phyloP scores from a whole-genome alignment of 2,888 invertebrate genomes.

The Chymomyza caudatula region DNA sequence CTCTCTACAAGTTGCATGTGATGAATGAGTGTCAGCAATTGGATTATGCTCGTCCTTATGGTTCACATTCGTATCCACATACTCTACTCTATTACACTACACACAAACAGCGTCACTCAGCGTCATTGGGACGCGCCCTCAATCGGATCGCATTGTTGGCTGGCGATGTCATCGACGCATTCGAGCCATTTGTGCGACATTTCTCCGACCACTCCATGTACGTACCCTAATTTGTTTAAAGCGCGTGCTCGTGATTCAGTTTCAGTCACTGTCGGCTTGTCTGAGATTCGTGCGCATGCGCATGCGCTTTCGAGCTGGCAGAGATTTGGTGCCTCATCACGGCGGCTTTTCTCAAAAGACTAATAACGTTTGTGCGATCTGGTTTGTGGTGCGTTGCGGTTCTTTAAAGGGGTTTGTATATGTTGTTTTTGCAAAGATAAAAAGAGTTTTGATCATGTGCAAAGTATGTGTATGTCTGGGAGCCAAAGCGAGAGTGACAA shows the following conservation, averaged over 20 bases:
- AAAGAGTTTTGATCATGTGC: slow-evolving; percentile 7
- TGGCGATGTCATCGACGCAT: slow-evolving; percentile 63
- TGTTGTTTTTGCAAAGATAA: slow-evolving; percentile 42
- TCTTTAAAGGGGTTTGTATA: slow-evolving; percentile 25
- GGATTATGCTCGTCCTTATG: background rate
- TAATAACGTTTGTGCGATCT: slow-evolving; percentile 69
- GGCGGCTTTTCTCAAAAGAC: slow-evolving; percentile 64
- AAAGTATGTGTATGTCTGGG: background rate
- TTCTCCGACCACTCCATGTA: slow-evolving; percentile 31
- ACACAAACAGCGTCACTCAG: too few species aligned
- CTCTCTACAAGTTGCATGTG: slow-evolving; percentile 18
- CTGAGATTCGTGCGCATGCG: slow-evolving; percentile 2
- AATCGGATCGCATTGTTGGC: slow-evolving; percentile 60
- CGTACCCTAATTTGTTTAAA: slow-evolving; percentile 69
- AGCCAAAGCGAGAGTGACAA: slow-evolving; percentile 55
- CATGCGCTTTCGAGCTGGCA: slow-evolving; percentile 4
- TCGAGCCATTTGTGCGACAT: slow-evolving; percentile 7
- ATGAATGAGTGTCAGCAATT: slow-evolving; percentile 43
- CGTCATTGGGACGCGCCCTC: slow-evolving; percentile 58
- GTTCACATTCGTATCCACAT: background rate
- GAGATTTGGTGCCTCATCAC: slow-evolving; percentile 1
- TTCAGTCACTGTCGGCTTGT: slow-evolving; percentile 29
- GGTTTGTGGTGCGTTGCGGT: slow-evolving; percentile 35
- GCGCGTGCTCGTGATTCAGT: slow-evolving; percentile 72
- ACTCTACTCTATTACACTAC: background rate